phyloP scores from a whole-genome alignment of 2,888 invertebrate species.

The Metacarcinus magister region DNA sequence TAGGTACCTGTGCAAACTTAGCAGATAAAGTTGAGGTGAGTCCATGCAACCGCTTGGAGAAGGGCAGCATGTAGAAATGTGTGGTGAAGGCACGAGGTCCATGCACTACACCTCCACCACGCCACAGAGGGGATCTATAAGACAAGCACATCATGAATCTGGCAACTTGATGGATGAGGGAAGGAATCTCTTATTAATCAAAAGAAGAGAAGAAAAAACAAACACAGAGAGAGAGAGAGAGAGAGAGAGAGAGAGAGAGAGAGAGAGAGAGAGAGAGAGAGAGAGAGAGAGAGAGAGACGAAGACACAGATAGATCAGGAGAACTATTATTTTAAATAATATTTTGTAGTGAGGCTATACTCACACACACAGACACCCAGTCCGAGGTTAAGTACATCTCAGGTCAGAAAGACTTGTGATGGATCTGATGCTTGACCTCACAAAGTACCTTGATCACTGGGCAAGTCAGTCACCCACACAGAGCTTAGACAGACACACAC shows the following conservation, averaged over 20 bases:
- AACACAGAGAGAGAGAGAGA: not conserved
- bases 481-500: too few relatives aligned
- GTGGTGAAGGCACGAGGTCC: constrained; percentile 96
- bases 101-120: constrained; percentile 92
- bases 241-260: not conserved
- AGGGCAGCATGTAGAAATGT: constrained; percentile 97
- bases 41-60: constrained; percentile 90
- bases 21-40: constrained; percentile 93
- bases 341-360: too few relatives aligned
- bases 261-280: not conserved
- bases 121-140: constrained; percentile 89
- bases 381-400: too few relatives aligned
- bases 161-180: not conserved
- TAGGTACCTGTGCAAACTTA: constrained; percentile 90
- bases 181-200: not conserved
- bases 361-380: too few relatives aligned
- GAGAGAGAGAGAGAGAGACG: not conserved
- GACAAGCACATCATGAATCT: not conserved
- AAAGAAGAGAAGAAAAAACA: not conserved
- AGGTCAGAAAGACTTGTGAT: too few relatives aligned
- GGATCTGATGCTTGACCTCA: too few relatives aligned
- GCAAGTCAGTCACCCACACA: too few relatives aligned
- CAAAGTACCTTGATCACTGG: too few relatives aligned
- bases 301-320: too few relatives aligned
- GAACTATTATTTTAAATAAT: too few relatives aligned